Conservation (phyloP, 1,140 invertebrate genomes). For the Hypsibius dujardini region DNA sequence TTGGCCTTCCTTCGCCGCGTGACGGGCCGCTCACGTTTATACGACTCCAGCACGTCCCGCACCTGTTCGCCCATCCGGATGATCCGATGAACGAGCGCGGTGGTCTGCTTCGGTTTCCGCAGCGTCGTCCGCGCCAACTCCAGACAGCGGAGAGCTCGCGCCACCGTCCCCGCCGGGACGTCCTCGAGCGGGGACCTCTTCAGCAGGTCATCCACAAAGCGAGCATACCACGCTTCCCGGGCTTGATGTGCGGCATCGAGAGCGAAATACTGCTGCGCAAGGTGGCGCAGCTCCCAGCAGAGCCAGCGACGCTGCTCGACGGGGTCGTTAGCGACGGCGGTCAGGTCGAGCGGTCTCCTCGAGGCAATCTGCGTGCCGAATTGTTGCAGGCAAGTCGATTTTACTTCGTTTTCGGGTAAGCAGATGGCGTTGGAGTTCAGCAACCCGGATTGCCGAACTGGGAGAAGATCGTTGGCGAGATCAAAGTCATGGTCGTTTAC, state of each 20-base stretch:
- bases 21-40: constrained; percentile 2
- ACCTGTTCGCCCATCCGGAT: constrained; percentile 12
- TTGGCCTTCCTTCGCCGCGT: neutral
- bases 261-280: constrained; percentile 3
- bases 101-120: neutral
- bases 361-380: neutral
- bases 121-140: neutral
- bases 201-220: neutral
- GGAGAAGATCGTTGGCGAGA: too few species aligned
- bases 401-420: too few species aligned
- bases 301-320: constrained; percentile 3
- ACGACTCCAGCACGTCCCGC: constrained; percentile 6
- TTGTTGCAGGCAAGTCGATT: too few species aligned
- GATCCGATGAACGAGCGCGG: neutral
- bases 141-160: neutral
- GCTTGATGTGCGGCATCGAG: neutral
- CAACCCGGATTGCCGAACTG: too few species aligned
- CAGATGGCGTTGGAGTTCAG: too few species aligned
- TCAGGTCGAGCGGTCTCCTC: neutral
- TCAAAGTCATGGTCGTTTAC: too few species aligned
- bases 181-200: neutral
- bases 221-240: neutral
- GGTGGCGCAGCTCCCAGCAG: constrained; percentile 8
- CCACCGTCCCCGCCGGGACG: neutral
- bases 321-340: constrained; percentile 3